A percentile compares a stretch with the other conserved stretches of the same genome.
These are phyloP conservation scores for Cirrhinus mrigala DNA, from an alignment of 2,797 vertebrate species.

Conservation along the genomic window DNA sequence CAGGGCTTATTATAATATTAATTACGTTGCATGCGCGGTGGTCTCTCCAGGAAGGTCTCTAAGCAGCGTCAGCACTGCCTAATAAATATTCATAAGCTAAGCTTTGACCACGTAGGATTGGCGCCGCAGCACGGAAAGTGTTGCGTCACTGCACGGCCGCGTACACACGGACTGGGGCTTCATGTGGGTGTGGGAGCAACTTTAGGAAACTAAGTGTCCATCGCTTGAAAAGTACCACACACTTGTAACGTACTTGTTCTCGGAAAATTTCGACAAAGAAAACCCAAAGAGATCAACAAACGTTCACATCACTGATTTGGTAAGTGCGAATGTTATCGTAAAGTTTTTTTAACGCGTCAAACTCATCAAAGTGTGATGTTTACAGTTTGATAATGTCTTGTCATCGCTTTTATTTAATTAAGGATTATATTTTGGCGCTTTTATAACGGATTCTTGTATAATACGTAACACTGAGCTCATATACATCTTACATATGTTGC, in stretches of 20 bases:
- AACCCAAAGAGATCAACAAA: not conserved
- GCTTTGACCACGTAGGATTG: constrained; percentile 4
- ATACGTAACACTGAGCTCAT: not conserved
- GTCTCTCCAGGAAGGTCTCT: not conserved
- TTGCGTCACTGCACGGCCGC: constrained; percentile 23
- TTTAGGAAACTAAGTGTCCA: constrained; percentile 38
- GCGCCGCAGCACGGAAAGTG: constrained; percentile 52
- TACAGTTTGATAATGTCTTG: not conserved
- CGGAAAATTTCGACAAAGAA: not conserved
- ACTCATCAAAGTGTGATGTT: not conserved
- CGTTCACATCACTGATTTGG: constrained; percentile 16
- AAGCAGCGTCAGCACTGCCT: not conserved
- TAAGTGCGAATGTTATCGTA: not conserved
- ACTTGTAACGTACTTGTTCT: not conserved
- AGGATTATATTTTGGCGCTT: not conserved
- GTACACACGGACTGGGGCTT: not conserved
- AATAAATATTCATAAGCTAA: constrained; percentile 30
- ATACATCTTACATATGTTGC: not conserved
- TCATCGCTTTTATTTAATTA: not conserved
- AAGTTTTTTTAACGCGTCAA: not conserved
- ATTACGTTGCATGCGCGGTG: not conserved
- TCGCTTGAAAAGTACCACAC: not conserved
- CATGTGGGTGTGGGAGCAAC: constrained; percentile 42
- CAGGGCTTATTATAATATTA: not conserved
- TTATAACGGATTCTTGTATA: not conserved